A percentile compares a stretch with the other conserved stretches of the same genome.
Evolutionary conservation across 2,888 invertebrate species (phyloP).

Genomic region (Pristionchus arcanus): DNA sequence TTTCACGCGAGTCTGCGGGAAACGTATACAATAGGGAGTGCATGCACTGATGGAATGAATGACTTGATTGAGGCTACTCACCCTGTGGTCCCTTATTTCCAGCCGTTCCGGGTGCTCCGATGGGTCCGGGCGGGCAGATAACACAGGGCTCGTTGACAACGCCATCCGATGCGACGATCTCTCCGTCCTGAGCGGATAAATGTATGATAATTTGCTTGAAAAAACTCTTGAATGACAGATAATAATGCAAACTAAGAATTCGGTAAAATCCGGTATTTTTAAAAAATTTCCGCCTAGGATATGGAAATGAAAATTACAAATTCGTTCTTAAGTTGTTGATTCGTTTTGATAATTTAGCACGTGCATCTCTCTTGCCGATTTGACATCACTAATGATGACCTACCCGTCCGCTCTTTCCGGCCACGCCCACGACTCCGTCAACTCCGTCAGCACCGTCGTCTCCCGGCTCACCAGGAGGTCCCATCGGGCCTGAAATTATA

Average conservation of each 20-base stretch:
- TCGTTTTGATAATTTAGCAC: too few species aligned
- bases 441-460: conserved; percentile 59
- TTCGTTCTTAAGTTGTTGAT: too few species aligned
- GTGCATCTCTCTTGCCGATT: too few species aligned
- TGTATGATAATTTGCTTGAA: background rate
- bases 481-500: conserved; percentile 19
- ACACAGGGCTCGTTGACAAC: conserved; percentile 74
- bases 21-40: too few species aligned
- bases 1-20: too few species aligned
- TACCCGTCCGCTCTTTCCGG: conserved; percentile 37
- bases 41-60: too few species aligned
- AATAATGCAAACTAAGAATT: background rate
- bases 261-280: too few species aligned
- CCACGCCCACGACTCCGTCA: conserved; percentile 32
- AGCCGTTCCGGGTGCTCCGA: conserved; percentile 72
- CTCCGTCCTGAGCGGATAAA: conserved; percentile 63
- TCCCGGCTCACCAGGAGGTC: conserved; percentile 63
- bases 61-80: too few species aligned
- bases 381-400: too few species aligned
- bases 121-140: conserved; percentile 77
- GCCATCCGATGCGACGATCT: conserved; percentile 66
- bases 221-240: background rate
- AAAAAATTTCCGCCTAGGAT: too few species aligned
- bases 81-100: conserved; percentile 75
- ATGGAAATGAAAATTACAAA: too few species aligned